Evolutionary conservation across 2,113 vertebrate species (phyloP).

Genomic region (Verasper variegatus): DNA sequence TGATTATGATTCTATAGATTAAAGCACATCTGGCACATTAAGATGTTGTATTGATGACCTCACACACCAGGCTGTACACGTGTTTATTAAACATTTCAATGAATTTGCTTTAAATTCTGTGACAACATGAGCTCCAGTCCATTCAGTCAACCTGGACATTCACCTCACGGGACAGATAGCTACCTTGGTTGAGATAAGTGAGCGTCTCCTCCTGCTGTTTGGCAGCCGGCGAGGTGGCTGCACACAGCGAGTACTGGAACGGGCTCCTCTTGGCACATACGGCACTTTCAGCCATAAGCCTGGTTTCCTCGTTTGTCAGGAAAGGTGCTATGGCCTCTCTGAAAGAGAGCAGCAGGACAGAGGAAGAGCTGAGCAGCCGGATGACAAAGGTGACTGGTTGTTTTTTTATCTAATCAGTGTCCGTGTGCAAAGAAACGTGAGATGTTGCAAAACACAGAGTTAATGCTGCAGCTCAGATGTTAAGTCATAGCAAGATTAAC

Average conservation of each 20-base stretch:
- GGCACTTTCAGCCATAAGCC: slow-evolving; percentile 82
- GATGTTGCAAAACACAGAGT: neutral
- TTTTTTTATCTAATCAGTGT: slow-evolving; percentile 23
- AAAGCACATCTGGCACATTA: neutral
- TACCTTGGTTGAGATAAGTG: slow-evolving; percentile 98
- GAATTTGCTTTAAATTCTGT: neutral
- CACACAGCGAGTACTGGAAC: slow-evolving; percentile 90
- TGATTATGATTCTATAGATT: neutral
- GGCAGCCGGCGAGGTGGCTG: slow-evolving; percentile 92
- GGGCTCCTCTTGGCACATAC: slow-evolving; percentile 78
- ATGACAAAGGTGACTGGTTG: neutral
- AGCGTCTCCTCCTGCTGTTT: slow-evolving; percentile 92
- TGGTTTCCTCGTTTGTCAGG: slow-evolving; percentile 89
- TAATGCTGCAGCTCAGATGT: neutral
- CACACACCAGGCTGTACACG: neutral
- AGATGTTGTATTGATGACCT: neutral
- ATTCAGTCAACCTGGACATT: slow-evolving; percentile 3
- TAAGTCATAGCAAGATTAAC: neutral
- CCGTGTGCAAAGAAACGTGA: neutral
- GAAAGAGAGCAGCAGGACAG: slow-evolving; percentile 56
- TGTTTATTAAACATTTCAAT: too few relatives aligned
- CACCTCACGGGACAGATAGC: slow-evolving; percentile 7
- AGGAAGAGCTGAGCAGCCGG: neutral
- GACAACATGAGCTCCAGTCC: slow-evolving; percentile 33
- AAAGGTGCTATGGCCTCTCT: slow-evolving; percentile 93